Percentiles rank a stretch among this genome's conserved stretches.
phyloP scores from a whole-genome alignment of 1,140 invertebrate species.

The Sesamia nonagrioides region DNA sequence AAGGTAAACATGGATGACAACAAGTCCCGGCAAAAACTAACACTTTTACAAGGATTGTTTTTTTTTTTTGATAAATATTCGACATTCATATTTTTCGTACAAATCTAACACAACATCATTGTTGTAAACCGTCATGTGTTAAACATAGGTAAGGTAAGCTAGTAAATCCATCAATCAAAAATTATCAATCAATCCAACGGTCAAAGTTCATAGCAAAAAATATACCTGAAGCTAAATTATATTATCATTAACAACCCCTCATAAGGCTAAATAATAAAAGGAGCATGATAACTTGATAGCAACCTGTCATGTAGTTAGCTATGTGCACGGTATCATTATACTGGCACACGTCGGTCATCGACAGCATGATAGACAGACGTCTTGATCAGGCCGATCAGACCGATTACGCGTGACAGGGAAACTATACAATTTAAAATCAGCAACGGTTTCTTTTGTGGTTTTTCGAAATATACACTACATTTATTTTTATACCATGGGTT shows the following conservation, averaged over 20 bases:
- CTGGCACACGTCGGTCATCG: neutral
- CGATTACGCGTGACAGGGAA: conserved; percentile 10
- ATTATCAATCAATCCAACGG: too few relatives aligned
- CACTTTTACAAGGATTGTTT: too few relatives aligned
- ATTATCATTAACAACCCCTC: conserved; percentile 5
- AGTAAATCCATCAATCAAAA: too few relatives aligned
- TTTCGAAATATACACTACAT: neutral
- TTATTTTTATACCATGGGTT: neutral
- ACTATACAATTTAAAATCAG: conserved; percentile 29
- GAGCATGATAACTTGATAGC: conserved; percentile 31
- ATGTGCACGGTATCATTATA: conserved; percentile 29
- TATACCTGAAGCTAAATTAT: neutral
- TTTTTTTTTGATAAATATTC: too few relatives aligned
- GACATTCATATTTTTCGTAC: too few relatives aligned
- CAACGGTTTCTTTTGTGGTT: neutral
- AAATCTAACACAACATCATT: too few relatives aligned
- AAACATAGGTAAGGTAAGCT: too few relatives aligned
- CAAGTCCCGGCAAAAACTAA: too few relatives aligned
- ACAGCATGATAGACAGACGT: neutral
- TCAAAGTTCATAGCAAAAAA: neutral
- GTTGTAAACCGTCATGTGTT: too few relatives aligned
- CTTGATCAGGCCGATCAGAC: neutral
- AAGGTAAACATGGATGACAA: too few relatives aligned
- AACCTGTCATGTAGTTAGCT: neutral
- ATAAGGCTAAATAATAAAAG: conserved; percentile 27